Percentiles rank a stretch among this genome's conserved stretches.
Evolutionary conservation across 2,113 vertebrate species (phyloP).

Genomic region (Triplophysa tibetana): DNA sequence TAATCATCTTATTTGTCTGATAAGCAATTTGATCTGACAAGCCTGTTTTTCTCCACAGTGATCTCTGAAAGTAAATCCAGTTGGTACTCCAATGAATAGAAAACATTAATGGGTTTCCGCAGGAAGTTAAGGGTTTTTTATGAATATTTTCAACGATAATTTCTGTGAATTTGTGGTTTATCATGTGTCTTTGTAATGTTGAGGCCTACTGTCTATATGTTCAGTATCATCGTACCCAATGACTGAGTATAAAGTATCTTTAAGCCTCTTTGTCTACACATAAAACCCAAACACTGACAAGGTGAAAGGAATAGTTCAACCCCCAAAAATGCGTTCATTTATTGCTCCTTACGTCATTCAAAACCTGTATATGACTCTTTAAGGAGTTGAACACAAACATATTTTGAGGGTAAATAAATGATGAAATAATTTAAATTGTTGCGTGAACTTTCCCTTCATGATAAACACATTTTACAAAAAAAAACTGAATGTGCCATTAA

Average conservation of each 20-base stretch:
- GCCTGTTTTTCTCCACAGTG: conserved; percentile 31
- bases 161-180: not conserved
- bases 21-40: conserved; percentile 41
- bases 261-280: not conserved
- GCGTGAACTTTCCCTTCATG: too few relatives aligned
- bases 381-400: too few relatives aligned
- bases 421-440: too few relatives aligned
- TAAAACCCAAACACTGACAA: not conserved
- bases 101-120: not conserved
- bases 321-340: too few relatives aligned
- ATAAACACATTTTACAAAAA: too few relatives aligned
- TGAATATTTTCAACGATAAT: not conserved
- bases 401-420: too few relatives aligned
- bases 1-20: conserved; percentile 14
- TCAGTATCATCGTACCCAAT: not conserved
- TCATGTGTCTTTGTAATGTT: not conserved
- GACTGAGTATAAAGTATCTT: not conserved
- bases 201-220: not conserved
- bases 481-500: too few relatives aligned
- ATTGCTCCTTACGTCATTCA: too few relatives aligned
- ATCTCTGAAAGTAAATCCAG: conserved; percentile 16
- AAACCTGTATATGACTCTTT: too few relatives aligned
- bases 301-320: too few relatives aligned
- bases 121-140: not conserved
- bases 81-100: not conserved